Evolutionary conservation across 2,797 vertebrate genomes (phyloP).

Genomic region (Poeciliopsis turneri): DNA sequence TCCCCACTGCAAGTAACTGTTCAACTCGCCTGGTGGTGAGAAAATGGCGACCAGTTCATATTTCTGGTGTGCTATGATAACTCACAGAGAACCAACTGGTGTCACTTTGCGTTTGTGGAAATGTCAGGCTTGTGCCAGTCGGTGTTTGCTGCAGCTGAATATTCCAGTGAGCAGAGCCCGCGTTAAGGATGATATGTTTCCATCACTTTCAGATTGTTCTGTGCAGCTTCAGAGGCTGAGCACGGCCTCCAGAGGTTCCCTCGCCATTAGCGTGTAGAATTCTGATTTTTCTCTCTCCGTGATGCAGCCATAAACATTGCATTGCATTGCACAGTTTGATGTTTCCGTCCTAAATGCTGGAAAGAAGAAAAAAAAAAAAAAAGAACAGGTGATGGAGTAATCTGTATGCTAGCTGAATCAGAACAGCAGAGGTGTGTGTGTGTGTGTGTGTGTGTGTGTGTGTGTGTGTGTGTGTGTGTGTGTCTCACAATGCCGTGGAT

Average conservation of each 20-base stretch:
- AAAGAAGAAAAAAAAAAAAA: neutral
- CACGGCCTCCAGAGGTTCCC: neutral
- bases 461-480: neutral
- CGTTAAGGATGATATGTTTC: neutral
- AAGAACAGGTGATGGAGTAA: slow-evolving; percentile 15
- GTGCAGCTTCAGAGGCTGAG: neutral
- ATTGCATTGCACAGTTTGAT: neutral
- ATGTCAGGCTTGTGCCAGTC: neutral
- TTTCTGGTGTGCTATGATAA: neutral
- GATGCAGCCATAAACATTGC: slow-evolving; percentile 3
- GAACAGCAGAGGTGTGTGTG: neutral
- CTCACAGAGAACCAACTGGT: neutral
- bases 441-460: too few species aligned
- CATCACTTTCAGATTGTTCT: neutral
- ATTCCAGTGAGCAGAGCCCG: neutral
- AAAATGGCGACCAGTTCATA: neutral
- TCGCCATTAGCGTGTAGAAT: slow-evolving; percentile 18
- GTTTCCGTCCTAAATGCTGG: slow-evolving; percentile 12
- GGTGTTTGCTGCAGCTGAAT: neutral
- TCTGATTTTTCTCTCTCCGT: neutral
- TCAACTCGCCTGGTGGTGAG: neutral
- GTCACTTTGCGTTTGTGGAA: neutral
- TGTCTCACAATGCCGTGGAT: neutral
- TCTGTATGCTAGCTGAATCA: slow-evolving; percentile 17
- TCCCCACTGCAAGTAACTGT: neutral